Evolutionary conservation across 2,113 vertebrate species (phyloP).

Genomic region (Myiagra hebetior): DNA sequence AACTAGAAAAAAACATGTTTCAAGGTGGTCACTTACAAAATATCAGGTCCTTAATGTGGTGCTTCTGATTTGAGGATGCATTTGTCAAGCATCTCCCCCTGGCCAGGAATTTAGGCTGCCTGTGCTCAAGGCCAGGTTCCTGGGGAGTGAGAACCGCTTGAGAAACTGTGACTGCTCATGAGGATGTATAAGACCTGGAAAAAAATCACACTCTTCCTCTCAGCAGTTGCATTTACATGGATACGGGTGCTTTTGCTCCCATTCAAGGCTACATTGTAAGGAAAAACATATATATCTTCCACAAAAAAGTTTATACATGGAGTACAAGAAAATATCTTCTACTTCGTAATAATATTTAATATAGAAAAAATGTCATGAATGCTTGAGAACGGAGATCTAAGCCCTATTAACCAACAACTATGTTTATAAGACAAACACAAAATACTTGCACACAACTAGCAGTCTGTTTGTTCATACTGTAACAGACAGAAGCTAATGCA

Average conservation of each 20-base stretch:
- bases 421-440: not conserved
- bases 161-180: not conserved
- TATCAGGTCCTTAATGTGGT: not conserved
- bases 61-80: not conserved
- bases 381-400: not conserved
- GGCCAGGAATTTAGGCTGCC: not conserved
- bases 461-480: not conserved
- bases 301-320: not conserved
- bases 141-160: not conserved
- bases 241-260: not conserved
- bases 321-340: not conserved
- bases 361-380: not conserved
- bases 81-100: not conserved
- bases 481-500: not conserved
- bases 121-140: not conserved
- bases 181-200: not conserved
- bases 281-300: not conserved
- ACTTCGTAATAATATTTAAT: not conserved
- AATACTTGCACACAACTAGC: not conserved
- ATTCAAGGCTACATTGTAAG: not conserved
- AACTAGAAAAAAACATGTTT: not conserved
- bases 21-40: not conserved
- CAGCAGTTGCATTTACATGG: not conserved
- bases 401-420: not conserved
- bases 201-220: not conserved